Percentiles rank a stretch among this genome's conserved stretches.
Evolutionary conservation across 2,888 invertebrate species (phyloP).

Genomic region (Mesorhabditis belari): DNA sequence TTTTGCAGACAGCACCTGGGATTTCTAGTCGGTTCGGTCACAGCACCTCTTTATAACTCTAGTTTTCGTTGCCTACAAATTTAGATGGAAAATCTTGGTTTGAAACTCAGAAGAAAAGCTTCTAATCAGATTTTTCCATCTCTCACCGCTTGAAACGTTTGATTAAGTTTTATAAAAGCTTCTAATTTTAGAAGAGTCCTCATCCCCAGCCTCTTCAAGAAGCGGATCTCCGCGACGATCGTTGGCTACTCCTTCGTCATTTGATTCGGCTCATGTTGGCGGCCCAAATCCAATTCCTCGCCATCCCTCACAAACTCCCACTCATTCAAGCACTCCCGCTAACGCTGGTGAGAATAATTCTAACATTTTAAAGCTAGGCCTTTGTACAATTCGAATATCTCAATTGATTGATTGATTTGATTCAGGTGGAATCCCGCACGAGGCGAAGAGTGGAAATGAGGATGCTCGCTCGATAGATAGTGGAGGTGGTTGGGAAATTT

Average conservation of each 20-base stretch:
- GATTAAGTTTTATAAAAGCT: not conserved
- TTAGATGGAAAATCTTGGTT: no score
- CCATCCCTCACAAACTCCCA: no score
- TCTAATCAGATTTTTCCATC: not conserved
- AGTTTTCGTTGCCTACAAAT: no score
- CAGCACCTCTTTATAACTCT: no score
- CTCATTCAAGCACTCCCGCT: not conserved
- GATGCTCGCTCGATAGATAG: constrained; percentile 34
- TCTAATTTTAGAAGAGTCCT: constrained; percentile 24
- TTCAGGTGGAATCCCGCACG: constrained; percentile 2
- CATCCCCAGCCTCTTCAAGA: constrained; percentile 40
- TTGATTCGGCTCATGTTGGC: constrained; percentile 8
- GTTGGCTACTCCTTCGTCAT: constrained; percentile 43
- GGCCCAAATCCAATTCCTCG: not conserved
- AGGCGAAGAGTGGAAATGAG: constrained; percentile 3
- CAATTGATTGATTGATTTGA: no score
- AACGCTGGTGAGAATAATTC: not conserved
- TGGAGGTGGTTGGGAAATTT: constrained; percentile 25
- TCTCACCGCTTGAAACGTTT: not conserved
- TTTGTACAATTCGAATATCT: no score
- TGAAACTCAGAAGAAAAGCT: not conserved
- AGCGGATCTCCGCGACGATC: constrained; percentile 27
- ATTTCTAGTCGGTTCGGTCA: no score
- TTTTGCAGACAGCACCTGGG: no score
- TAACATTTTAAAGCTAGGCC: no score